Base-by-base conservation (phyloP, 2,113 vertebrate genomes). In the Perognathus longimembris region DNA sequence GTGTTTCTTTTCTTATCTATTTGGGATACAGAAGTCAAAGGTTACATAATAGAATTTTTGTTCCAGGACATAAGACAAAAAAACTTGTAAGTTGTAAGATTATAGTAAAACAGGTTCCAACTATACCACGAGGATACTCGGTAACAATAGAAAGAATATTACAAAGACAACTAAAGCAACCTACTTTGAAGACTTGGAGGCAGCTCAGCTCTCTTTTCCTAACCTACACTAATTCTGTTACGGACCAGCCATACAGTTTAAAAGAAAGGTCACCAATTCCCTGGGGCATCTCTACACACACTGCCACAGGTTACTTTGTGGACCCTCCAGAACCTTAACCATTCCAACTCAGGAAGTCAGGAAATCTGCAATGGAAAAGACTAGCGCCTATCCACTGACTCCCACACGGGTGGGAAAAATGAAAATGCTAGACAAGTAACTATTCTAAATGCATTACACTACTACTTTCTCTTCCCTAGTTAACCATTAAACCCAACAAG, bases 21-120 rank as follows among this genome's bases (percentile, higher is more conserved):
- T 76, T 86, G 17, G 57, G 59, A 63, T 80, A 91, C 59, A 95
- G 20, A 69, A 92, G 84, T 87, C 67, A 94, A 96, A 92, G 64
- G 40, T 96, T 96, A 96, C 85, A 69, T 96, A 97, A 97, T 78
- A 74, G 54, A 42, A 88, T 79, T 92, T 92, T 45, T 85, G 92
- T 88, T 90, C 61, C 61, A 86, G 85, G 34, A 84, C 92, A 64
- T 3, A 70, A 74, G 9, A 90, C 70, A 78, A 91, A 76, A 73
- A 92, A 86, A 74, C 45, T 79, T 80, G 66, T n/a, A 92, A 70
- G 70, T 63, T 91, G 83, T 73, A 66, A 42, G 42, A 92, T 61
- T 40, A 26, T 12, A 34, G 38, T 70, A 89, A 92, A 93, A 83
- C n/a, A 76, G 42, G 73, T 77, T 93, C 71, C 89, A 85, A 77